These are phyloP conservation scores for Proisotoma minuta DNA, from an alignment of 2,888 invertebrate genomes.

Conservation along the genomic window DNA sequence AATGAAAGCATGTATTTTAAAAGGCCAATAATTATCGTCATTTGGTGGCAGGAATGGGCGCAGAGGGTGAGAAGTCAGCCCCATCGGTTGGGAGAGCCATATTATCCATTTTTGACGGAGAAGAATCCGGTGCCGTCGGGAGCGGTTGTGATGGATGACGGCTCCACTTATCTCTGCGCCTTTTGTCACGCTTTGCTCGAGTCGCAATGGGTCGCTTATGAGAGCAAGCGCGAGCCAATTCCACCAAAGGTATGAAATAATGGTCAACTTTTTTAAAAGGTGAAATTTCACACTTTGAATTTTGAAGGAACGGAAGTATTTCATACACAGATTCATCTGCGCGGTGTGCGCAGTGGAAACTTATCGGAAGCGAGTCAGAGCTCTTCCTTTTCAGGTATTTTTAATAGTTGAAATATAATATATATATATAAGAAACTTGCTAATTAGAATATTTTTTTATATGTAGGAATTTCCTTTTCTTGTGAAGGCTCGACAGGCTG, in stretches of 20 bases:
- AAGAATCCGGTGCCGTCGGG: slow-evolving; percentile 30
- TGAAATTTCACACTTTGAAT: too few species aligned
- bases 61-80: slow-evolving; percentile 34
- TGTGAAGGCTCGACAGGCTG: slow-evolving; percentile 73
- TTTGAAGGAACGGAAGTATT: slow-evolving; percentile 67
- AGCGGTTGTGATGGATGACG: slow-evolving; percentile 66
- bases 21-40: too few species aligned
- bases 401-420: too few species aligned
- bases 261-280: too few species aligned
- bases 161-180: slow-evolving; percentile 85
- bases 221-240: too few species aligned
- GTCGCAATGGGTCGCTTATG: too few species aligned
- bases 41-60: slow-evolving; percentile 47
- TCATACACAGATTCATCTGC: slow-evolving; percentile 87
- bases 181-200: slow-evolving; percentile 84
- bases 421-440: too few species aligned
- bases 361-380: slow-evolving; percentile 78
- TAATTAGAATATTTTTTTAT: neutral
- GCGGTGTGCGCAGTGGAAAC: slow-evolving; percentile 87
- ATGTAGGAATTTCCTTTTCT: slow-evolving; percentile 82
- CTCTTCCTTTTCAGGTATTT: slow-evolving; percentile 70
- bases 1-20: too few species aligned
- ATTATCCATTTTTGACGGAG: slow-evolving; percentile 41
- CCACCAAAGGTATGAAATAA: too few species aligned
- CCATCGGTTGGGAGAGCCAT: slow-evolving; percentile 18